Conservation (phyloP, 2,888 invertebrate genomes). For the Dascillus cervinus region DNA sequence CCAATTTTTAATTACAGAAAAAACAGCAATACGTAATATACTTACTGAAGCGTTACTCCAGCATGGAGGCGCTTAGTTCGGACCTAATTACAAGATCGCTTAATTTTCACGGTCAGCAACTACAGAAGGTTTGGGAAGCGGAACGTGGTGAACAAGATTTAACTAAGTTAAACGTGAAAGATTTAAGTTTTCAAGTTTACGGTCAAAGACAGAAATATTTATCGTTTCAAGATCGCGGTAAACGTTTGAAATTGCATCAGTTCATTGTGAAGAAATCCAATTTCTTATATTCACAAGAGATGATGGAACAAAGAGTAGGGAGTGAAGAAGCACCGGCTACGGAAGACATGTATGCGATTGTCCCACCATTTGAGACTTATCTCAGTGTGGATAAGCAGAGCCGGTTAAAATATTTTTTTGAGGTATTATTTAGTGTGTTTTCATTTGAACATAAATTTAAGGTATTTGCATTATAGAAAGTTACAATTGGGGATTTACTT, state of each 20-base stretch:
- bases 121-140: slow-evolving; percentile 82
- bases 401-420: slow-evolving; percentile 71
- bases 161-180: slow-evolving; percentile 51
- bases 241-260: slow-evolving; percentile 75
- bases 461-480: slow-evolving; percentile 43
- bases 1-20: too few relatives aligned
- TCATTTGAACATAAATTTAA: slow-evolving; percentile 1
- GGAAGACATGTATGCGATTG: slow-evolving; percentile 66
- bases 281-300: slow-evolving; percentile 58
- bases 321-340: slow-evolving; percentile 45
- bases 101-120: slow-evolving; percentile 80
- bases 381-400: slow-evolving; percentile 71
- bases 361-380: slow-evolving; percentile 84
- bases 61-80: slow-evolving; percentile 47
- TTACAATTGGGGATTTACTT: slow-evolving; percentile 70
- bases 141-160: slow-evolving; percentile 75
- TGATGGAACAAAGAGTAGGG: slow-evolving; percentile 45
- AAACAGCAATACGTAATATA: too few relatives aligned
- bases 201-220: slow-evolving; percentile 72
- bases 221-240: slow-evolving; percentile 76
- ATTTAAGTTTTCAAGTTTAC: slow-evolving; percentile 65
- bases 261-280: slow-evolving; percentile 81
- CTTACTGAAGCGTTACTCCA: too few relatives aligned
- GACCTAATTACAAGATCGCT: slow-evolving; percentile 61
- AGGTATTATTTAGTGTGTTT: slow-evolving; percentile 46